Evolutionary conservation across 2,113 vertebrate genomes (phyloP).

Genomic region (Rhineura floridana): DNA sequence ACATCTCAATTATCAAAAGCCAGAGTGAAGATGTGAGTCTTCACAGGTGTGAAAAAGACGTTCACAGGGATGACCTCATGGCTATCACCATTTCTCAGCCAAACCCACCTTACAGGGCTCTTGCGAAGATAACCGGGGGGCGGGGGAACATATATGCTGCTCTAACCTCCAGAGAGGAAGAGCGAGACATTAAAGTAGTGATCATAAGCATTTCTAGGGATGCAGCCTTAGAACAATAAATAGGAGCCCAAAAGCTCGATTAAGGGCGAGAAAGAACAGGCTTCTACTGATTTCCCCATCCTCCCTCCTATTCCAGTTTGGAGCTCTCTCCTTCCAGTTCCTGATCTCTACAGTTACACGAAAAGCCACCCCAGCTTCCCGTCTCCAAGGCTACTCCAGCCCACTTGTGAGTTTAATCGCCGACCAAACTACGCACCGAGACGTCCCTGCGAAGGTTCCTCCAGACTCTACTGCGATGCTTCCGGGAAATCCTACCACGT

Average conservation of each 20-base stretch:
- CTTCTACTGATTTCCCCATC: neutral
- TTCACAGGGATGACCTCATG: too few species aligned
- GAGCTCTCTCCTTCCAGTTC: neutral
- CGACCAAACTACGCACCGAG: neutral
- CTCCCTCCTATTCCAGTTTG: too few species aligned
- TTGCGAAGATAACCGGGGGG: neutral
- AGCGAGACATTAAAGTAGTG: neutral
- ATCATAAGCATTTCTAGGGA: neutral
- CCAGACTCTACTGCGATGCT: accelerated
- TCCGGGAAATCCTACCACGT: accelerated
- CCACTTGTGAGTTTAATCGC: neutral
- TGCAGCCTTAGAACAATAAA: neutral
- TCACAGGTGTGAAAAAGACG: too few species aligned
- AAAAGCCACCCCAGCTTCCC: neutral
- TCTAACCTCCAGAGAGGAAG: neutral
- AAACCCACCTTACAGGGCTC: neutral
- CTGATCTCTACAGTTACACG: neutral
- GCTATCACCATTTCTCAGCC: neutral
- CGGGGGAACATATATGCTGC: too few species aligned
- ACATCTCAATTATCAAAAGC: too few species aligned
- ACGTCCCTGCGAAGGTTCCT: neutral
- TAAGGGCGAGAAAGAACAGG: neutral
- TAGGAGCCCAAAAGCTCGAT: neutral
- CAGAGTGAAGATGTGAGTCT: too few species aligned
- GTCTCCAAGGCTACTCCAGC: neutral